These are phyloP conservation scores for Chroicocephalus ridibundus DNA, from an alignment of 2,113 vertebrate genomes.

Conservation along the genomic window DNA sequence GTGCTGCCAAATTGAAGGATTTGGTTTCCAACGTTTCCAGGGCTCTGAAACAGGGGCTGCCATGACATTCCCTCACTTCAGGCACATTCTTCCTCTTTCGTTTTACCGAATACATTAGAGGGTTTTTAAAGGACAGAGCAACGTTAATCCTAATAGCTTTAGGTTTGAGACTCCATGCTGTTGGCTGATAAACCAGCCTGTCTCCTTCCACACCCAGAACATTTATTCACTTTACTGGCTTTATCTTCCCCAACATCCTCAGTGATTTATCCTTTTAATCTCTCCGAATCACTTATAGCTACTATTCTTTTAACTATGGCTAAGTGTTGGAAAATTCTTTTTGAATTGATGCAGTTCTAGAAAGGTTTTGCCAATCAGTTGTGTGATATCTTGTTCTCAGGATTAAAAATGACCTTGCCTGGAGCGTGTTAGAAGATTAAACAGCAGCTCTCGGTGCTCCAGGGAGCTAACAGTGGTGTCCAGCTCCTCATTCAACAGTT, in stretches of 20 bases:
- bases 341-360: conserved; percentile 22
- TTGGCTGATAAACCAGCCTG: conserved; percentile 55
- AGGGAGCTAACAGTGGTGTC: conserved; percentile 3
- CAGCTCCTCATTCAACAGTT: conserved; percentile 13
- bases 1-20: neutral
- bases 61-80: conserved; percentile 12
- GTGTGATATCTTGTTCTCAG: conserved; percentile 34
- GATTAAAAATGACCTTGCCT: conserved; percentile 56
- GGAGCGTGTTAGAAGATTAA: conserved; percentile 20
- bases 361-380: conserved; percentile 41
- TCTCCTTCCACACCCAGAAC: conserved; percentile 50
- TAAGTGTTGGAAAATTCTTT: conserved; percentile 48
- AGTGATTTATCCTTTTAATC: conserved; percentile 58
- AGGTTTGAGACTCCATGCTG: conserved; percentile 37
- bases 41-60: neutral
- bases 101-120: conserved; percentile 27
- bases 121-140: conserved; percentile 43
- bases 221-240: conserved; percentile 33
- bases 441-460: neutral
- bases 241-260: conserved; percentile 12
- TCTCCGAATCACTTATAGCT: conserved; percentile 37
- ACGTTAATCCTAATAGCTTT: conserved; percentile 39
- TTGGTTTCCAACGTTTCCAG: neutral
- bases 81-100: conserved; percentile 33
- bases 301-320: conserved; percentile 32